Evolutionary conservation across 2,888 invertebrate genomes (phyloP).

Genomic region (Dexiosoma caninum): DNA sequence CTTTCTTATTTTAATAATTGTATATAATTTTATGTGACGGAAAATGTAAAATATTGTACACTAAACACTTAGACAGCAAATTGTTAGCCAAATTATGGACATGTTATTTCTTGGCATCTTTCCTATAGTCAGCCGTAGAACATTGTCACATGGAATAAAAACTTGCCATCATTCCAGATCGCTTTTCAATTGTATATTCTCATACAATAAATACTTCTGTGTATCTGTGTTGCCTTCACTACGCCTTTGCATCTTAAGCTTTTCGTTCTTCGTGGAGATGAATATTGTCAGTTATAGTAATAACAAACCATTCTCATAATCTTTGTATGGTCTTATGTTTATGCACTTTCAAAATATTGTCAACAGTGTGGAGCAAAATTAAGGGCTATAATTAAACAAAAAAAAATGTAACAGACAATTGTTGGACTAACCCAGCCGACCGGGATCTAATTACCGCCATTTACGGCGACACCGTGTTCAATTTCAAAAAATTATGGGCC

Average conservation of each 20-base stretch:
- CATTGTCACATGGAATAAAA: neutral
- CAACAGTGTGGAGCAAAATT: neutral
- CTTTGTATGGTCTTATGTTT: slow-evolving; percentile 33
- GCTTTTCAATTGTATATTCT: slow-evolving; percentile 33
- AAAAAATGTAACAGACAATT: too few relatives aligned
- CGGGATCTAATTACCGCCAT: too few relatives aligned
- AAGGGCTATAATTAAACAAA: too few relatives aligned
- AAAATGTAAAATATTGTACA: too few relatives aligned
- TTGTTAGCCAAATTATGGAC: neutral
- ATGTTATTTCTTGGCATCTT: neutral
- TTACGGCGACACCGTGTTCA: too few relatives aligned
- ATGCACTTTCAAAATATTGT: slow-evolving; percentile 4
- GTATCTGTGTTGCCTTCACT: neutral
- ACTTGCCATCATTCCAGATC: slow-evolving; percentile 27
- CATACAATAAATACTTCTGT: neutral
- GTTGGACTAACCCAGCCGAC: too few relatives aligned
- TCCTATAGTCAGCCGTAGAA: neutral
- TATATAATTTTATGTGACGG: too few relatives aligned
- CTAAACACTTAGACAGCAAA: neutral
- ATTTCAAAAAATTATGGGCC: too few relatives aligned
- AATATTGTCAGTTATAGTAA: too few relatives aligned
- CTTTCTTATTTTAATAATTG: too few relatives aligned
- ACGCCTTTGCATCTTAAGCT: neutral
- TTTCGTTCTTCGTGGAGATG: neutral
- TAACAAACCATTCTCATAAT: slow-evolving; percentile 29